phyloP scores from a whole-genome alignment of 2,888 invertebrate species.

The Stenodera caucasica region DNA sequence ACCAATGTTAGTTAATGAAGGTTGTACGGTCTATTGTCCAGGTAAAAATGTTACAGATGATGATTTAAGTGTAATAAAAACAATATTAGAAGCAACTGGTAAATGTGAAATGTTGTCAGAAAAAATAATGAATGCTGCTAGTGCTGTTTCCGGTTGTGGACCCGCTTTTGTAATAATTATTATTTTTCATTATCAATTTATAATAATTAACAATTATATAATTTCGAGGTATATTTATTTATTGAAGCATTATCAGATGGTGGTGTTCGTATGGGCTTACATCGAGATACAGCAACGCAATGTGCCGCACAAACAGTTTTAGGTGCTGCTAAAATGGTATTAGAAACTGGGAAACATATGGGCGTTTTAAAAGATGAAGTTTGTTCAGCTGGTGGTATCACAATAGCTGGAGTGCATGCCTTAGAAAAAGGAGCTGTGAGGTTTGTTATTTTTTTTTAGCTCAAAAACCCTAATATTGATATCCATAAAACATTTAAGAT shows the following conservation, averaged over 20 bases:
- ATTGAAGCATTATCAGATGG: conserved; percentile 93
- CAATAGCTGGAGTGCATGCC: conserved; percentile 82
- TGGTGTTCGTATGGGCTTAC: conserved; percentile 87
- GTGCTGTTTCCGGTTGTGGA: conserved; percentile 82
- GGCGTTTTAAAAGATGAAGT: conserved; percentile 80
- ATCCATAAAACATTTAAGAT: too few relatives aligned
- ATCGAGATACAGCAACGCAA: conserved; percentile 73
- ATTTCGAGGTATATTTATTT: conserved; percentile 80
- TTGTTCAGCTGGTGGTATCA: conserved; percentile 88
- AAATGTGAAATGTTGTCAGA: conserved; percentile 76
- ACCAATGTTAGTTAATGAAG: conserved; percentile 74
- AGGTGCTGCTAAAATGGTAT: conserved; percentile 78
- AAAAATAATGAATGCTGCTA: conserved; percentile 73
- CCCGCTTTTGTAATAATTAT: conserved; percentile 80
- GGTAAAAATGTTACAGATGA: conserved; percentile 59
- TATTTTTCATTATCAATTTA: conserved; percentile 1
- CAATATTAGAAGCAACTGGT: conserved; percentile 65
- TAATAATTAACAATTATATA: conserved; percentile 47
- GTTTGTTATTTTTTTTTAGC: too few relatives aligned
- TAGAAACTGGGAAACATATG: conserved; percentile 76
- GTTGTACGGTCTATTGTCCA: conserved; percentile 66
- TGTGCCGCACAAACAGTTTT: conserved; percentile 83
- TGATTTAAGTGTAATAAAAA: conserved; percentile 62
- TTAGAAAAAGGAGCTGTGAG: conserved; percentile 77
- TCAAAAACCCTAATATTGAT: too few relatives aligned